These are phyloP conservation scores for Zygaena filipendulae DNA, from an alignment of 2,888 invertebrate species.

Conservation along the genomic window DNA sequence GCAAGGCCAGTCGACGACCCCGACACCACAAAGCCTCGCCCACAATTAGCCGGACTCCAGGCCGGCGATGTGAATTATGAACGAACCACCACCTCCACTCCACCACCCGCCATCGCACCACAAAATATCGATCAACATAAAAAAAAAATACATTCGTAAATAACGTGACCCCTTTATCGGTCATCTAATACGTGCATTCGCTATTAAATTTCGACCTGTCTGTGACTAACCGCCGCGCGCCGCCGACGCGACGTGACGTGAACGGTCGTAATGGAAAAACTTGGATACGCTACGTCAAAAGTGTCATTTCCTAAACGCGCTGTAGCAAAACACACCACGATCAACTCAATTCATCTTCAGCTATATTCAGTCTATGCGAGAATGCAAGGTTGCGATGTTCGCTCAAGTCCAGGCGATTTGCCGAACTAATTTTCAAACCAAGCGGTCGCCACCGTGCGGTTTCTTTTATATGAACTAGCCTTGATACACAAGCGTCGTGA, in stretches of 20 bases:
- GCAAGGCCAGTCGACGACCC: slow-evolving; percentile 49
- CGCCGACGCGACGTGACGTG: slow-evolving; percentile 27
- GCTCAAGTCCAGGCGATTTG: no score
- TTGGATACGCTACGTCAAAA: no score
- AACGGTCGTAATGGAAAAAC: slow-evolving; percentile 18
- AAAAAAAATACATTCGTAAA: slow-evolving; percentile 10
- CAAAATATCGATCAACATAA: slow-evolving; percentile 12
- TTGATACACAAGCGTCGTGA: no score
- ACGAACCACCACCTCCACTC: slow-evolving; percentile 17
- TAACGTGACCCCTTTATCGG: slow-evolving; percentile 53
- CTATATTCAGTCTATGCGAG: no score
- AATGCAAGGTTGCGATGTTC: no score
- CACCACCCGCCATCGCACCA: slow-evolving; percentile 2
- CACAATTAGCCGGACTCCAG: slow-evolving; percentile 28
- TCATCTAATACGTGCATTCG: slow-evolving; percentile 53
- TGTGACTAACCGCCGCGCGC: slow-evolving; percentile 33
- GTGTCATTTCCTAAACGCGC: no score
- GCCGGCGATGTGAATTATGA: slow-evolving; percentile 28
- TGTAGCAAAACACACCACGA: neutral
- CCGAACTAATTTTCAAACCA: no score
- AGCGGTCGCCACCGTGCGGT: no score
- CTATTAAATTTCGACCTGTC: slow-evolving; percentile 44
- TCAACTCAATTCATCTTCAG: neutral
- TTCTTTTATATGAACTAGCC: no score
- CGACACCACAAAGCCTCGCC: slow-evolving; percentile 21